Conservation (phyloP, 2,888 invertebrate genomes). For the Listrodromus nycthemerus region DNA sequence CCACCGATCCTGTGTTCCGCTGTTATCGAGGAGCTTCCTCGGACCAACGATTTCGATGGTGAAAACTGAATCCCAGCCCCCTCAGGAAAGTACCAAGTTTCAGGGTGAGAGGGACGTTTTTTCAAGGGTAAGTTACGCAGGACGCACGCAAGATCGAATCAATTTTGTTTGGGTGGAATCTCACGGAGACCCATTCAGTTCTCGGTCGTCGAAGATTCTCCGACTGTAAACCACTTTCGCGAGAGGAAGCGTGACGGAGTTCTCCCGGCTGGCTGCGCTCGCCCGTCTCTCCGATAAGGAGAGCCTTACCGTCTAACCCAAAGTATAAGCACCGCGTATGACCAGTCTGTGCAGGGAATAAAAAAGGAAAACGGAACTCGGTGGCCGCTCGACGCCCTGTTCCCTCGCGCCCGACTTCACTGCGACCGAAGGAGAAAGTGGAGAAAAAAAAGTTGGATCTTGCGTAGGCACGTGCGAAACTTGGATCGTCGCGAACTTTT, state of each 20-base stretch:
- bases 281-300: background rate
- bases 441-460: background rate
- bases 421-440: background rate
- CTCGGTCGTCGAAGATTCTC: background rate
- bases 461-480: constrained; percentile 19
- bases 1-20: too few relatives aligned
- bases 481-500: constrained; percentile 3
- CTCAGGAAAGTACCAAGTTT: background rate
- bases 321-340: background rate
- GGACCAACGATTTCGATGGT: constrained; percentile 19
- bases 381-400: background rate
- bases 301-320: constrained; percentile 7
- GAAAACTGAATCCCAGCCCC: constrained; percentile 24
- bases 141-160: constrained; percentile 29
- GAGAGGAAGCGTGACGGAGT: constrained; percentile 23
- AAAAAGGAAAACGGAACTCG: background rate
- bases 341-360: background rate
- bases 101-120: background rate
- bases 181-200: background rate
- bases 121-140: constrained; percentile 6
- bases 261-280: constrained; percentile 4
- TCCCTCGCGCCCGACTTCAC: background rate
- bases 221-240: constrained; percentile 9
- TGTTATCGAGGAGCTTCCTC: background rate
- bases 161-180: constrained; percentile 1